Conservation (phyloP, 1,140 invertebrate species). For the Cylas formicarius region DNA sequence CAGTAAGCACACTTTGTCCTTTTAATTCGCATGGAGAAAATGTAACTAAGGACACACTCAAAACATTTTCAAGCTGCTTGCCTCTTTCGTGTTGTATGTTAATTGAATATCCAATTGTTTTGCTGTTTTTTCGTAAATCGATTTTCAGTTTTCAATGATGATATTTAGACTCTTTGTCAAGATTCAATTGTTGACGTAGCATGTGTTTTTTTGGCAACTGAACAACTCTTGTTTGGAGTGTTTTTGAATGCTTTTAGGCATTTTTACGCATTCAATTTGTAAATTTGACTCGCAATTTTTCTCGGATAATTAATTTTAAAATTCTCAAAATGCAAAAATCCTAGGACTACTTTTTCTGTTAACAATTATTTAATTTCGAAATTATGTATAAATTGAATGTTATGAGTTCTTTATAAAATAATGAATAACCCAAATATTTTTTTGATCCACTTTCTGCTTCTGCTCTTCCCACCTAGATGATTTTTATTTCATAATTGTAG, state of each 20-base stretch:
- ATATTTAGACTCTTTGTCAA: neutral
- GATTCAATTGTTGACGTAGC: neutral
- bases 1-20: slow-evolving; percentile 45
- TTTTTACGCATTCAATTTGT: no score
- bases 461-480: no score
- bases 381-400: no score
- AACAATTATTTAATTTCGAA: no score
- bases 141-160: neutral
- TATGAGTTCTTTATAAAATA: no score
- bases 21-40: slow-evolving; percentile 18
- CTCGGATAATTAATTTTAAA: no score
- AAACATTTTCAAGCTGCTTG: neutral
- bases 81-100: neutral
- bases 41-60: slow-evolving; percentile 25
- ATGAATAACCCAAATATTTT: neutral
- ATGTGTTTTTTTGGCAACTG: no score
- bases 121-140: neutral
- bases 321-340: neutral
- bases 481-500: slow-evolving; percentile 49
- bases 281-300: no score
- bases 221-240: no score
- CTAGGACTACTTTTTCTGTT: slow-evolving; percentile 2
- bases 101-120: neutral
- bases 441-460: neutral
- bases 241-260: no score